Percentiles rank a stretch among this genome's conserved stretches.
Conservation (phyloP, 64 coral and sea anemone genomes). For the Pachyseris speciosa region DNA sequence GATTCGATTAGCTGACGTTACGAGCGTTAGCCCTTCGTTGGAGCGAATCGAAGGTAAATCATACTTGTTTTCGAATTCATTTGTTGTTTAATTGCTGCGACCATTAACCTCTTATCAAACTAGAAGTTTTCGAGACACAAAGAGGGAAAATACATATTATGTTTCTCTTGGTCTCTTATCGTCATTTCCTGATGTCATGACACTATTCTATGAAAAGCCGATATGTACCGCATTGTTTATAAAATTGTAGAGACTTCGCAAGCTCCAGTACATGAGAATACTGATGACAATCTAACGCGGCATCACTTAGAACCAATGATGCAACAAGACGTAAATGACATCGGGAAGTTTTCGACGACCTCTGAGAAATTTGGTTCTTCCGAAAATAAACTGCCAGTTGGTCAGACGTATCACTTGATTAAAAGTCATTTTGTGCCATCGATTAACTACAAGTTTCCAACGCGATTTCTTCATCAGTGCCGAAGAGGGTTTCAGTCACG, state of each 20-base stretch:
- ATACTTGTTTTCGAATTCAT: too few species aligned
- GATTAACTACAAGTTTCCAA: constrained; percentile 11
- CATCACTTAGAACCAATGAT: constrained; percentile 19
- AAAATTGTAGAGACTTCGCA: constrained; percentile 36
- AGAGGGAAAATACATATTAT: too few species aligned
- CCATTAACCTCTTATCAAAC: too few species aligned
- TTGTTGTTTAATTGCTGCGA: too few species aligned
- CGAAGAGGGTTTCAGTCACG: constrained; percentile 31
- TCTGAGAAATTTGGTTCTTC: constrained; percentile 40
- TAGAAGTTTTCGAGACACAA: too few species aligned
- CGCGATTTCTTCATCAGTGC: constrained; percentile 51
- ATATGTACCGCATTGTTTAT: constrained; percentile 27
- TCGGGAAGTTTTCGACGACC: constrained; percentile 51
- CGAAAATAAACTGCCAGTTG: constrained; percentile 9
- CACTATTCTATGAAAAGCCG: too few species aligned
- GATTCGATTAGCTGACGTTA: too few species aligned
- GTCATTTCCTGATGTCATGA: too few species aligned
- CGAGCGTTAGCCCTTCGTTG: too few species aligned
- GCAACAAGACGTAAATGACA: constrained; percentile 25
- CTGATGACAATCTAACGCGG: constrained; percentile 1
- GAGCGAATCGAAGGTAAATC: too few species aligned
- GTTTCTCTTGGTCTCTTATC: too few species aligned
- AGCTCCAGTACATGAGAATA: constrained; percentile 19
- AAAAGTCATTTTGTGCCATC: constrained; percentile 30
- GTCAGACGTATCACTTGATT: not conserved